Evolutionary conservation across 2,888 invertebrate species (phyloP).

Genomic region (Marasmarcha lunaedactyla): DNA sequence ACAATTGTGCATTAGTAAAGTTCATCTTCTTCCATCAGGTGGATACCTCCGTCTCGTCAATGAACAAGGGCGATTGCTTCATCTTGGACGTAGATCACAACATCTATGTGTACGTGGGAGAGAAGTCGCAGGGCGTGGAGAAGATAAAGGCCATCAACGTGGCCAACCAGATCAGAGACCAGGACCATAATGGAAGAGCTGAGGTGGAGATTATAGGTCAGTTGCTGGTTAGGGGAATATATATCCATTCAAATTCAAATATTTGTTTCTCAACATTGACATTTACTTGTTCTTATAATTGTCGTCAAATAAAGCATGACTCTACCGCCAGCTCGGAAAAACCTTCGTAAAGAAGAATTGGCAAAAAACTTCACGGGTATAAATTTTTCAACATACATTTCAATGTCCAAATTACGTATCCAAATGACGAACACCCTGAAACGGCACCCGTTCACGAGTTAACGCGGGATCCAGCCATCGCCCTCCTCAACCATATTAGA

Average conservation of each 20-base stretch:
- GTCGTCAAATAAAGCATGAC: no score
- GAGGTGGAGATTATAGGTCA: conserved; percentile 83
- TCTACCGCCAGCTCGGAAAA: no score
- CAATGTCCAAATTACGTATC: neutral
- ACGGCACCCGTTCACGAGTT: no score
- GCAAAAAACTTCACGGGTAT: no score
- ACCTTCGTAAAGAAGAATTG: no score
- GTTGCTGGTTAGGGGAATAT: conserved; percentile 12
- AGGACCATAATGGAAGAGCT: conserved; percentile 86
- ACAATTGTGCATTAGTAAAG: no score
- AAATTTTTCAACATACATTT: conserved; percentile 22
- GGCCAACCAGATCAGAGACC: conserved; percentile 87
- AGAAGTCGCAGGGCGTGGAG: conserved; percentile 82
- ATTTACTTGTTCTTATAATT: no score
- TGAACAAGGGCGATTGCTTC: conserved; percentile 95
- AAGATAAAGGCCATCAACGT: conserved; percentile 86
- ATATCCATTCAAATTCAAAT: no score
- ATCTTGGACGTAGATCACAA: conserved; percentile 84
- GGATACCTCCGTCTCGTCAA: conserved; percentile 75
- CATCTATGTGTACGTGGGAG: conserved; percentile 86
- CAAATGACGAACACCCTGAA: neutral
- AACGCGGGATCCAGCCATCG: no score
- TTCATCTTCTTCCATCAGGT: no score
- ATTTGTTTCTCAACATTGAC: no score
- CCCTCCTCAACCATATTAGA: no score